Evolutionary conservation across 2,113 vertebrate genomes (phyloP).

Genomic region (Galemys pyrenaicus): DNA sequence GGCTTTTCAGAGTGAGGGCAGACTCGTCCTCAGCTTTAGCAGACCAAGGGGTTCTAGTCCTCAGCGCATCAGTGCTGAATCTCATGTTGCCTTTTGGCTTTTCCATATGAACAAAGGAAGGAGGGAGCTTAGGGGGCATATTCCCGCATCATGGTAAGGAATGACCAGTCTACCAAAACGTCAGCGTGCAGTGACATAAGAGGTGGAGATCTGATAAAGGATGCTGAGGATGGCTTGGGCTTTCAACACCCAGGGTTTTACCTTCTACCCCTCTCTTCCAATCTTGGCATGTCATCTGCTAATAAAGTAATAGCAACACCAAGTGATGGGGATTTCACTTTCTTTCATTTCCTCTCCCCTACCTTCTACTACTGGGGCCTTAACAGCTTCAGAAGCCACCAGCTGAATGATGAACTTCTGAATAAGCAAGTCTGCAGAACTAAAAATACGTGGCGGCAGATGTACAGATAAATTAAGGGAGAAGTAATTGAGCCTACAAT

Average conservation of each 20-base stretch:
- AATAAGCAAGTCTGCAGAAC: conserved; percentile 26
- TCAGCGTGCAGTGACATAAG: not conserved
- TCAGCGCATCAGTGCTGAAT: not conserved
- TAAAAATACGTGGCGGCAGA: conserved; percentile 12
- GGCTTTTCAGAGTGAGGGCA: not conserved
- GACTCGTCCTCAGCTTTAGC: not conserved
- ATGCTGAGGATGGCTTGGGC: not conserved
- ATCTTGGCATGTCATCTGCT: conserved; percentile 41
- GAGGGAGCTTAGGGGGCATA: not conserved
- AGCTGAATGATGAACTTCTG: not conserved
- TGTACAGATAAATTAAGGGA: conserved; percentile 12
- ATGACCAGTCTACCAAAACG: too few species aligned
- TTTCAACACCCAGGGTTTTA: not conserved
- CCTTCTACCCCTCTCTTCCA: not conserved
- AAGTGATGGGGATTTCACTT: conserved; percentile 55
- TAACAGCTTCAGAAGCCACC: conserved; percentile 30
- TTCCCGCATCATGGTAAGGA: not conserved
- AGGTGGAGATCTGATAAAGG: not conserved
- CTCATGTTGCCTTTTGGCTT: not conserved
- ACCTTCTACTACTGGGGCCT: conserved; percentile 7
- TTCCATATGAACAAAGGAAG: not conserved
- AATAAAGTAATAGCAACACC: not conserved
- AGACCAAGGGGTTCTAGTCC: not conserved
- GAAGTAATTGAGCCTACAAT: not conserved
- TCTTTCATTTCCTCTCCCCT: conserved; percentile 61